Percentiles rank a stretch among this genome's conserved stretches.
These are phyloP conservation scores for Drosophila buzzatii DNA, from an alignment of 2,888 invertebrate species.

Conservation along the genomic window DNA sequence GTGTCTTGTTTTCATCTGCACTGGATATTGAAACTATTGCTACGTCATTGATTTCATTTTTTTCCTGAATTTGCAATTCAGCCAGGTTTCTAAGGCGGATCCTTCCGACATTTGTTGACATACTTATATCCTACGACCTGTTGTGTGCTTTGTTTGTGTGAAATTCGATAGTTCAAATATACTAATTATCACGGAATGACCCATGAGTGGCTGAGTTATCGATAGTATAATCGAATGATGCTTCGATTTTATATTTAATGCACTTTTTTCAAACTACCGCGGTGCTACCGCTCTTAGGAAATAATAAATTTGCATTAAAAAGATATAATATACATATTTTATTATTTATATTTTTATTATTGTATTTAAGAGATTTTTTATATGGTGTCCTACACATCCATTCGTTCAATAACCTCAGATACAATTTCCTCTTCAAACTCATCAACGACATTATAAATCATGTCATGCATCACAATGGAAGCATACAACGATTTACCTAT, in stretches of 20 bases:
- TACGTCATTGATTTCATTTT: not conserved
- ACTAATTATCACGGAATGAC: not conserved
- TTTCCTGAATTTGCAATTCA: conserved; percentile 41
- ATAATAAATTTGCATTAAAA: not conserved
- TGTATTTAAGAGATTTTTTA: no score
- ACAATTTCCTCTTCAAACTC: conserved; percentile 3
- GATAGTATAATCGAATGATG: conserved; percentile 3
- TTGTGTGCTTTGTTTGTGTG: not conserved
- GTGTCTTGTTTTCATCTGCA: conserved; percentile 31
- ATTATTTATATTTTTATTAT: not conserved
- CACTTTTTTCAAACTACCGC: not conserved
- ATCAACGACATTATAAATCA: not conserved
- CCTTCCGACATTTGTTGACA: conserved; percentile 47
- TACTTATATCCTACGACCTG: conserved; percentile 15
- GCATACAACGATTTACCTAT: conserved; percentile 30
- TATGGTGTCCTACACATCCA: no score
- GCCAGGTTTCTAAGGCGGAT: conserved; percentile 57
- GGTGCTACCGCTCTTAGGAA: not conserved
- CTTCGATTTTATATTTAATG: not conserved
- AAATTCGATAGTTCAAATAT: not conserved
- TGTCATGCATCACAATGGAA: conserved; percentile 20
- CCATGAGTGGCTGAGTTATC: not conserved
- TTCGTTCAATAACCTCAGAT: not conserved
- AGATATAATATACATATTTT: not conserved
- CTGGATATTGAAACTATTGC: not conserved